Evolutionary conservation across 2,888 invertebrate genomes (phyloP), one percentile per base, ranked within the genome.

Genomic region (Tholera decimalis): DNA sequence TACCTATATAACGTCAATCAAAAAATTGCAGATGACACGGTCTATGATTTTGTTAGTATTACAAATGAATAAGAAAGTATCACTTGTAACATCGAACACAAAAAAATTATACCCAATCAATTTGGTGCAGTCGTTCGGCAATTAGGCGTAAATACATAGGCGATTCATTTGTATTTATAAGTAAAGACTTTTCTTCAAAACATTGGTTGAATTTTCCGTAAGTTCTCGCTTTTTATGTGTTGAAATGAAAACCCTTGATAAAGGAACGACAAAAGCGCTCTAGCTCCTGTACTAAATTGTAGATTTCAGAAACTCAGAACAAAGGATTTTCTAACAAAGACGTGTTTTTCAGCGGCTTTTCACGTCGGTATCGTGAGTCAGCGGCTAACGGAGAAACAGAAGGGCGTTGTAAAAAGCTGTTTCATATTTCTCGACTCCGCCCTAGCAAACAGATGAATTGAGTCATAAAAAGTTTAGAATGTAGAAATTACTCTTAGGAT

Each of bases 261-360:
- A 24, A 22, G 7, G 3, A 1, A 7, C 1, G 15, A 8, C 7
- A 44, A 41, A 50, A n/a, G 8, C 0, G n/a, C 20, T 0, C 61
- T 43, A 44, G 26, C 86, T 84, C 83, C 59, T 69, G 4, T 68
- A 51, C 84, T 85, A 81, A 18, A 24, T 2, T 43, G 26, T 64
- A 87, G 86, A 87, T 83, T 82, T 72, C 28, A 74, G 72, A 75
- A 67, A 57, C 43, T 46, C 73, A 33, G 70, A 77, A 87, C 84
- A 84, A 86, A 84, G 79, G 83, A 63, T 70, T 76, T 73, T 69
- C 67, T 79, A 68, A 81, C 76, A 78, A 73, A 79, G 80, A 77
- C 73, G 75, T 67, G 47, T 56, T 63, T 49, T 55, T 44, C 39
- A 26, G 56, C 41, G 20, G 51, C 67, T 55, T 51, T 61, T 43